A percentile compares a stretch with the other conserved stretches of the same genome.
Evolutionary conservation across 2,113 vertebrate genomes (phyloP).

Genomic region (Greenwoodochromis staneri): DNA sequence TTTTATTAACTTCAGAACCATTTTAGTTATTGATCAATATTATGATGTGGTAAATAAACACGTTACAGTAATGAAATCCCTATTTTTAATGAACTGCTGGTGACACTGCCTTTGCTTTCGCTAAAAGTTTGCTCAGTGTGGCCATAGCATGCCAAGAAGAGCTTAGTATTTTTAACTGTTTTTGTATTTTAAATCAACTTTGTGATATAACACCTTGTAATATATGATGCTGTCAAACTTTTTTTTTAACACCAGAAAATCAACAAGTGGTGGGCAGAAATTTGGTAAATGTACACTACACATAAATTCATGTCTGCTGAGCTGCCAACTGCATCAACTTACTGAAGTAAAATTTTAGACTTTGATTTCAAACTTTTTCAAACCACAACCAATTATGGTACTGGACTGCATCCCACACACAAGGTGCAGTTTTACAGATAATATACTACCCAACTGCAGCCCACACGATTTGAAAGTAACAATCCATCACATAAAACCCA

Average conservation of each 20-base stretch:
- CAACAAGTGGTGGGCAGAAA: neutral
- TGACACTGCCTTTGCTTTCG: neutral
- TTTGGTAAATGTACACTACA: neutral
- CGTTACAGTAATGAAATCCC: rapidly evolving
- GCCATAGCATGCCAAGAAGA: neutral
- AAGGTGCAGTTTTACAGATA: neutral
- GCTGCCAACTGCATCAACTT: neutral
- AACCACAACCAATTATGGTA: neutral
- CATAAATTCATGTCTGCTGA: neutral
- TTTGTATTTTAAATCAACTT: neutral
- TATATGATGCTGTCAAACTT: neutral
- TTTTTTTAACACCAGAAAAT: neutral
- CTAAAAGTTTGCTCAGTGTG: neutral
- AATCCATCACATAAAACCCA: neutral
- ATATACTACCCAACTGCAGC: neutral
- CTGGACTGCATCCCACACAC: neutral
- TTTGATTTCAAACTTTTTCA: neutral
- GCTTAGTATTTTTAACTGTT: neutral
- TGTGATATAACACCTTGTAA: neutral
- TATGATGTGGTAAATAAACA: neutral
- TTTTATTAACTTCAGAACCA: neutral
- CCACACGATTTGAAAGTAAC: neutral
- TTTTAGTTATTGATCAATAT: neutral
- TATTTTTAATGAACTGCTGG: neutral
- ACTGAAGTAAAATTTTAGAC: neutral